Percentiles rank a stretch among this genome's conserved stretches.
Conservation (phyloP, 2,888 invertebrate genomes). For the Trachelus tabidus region DNA sequence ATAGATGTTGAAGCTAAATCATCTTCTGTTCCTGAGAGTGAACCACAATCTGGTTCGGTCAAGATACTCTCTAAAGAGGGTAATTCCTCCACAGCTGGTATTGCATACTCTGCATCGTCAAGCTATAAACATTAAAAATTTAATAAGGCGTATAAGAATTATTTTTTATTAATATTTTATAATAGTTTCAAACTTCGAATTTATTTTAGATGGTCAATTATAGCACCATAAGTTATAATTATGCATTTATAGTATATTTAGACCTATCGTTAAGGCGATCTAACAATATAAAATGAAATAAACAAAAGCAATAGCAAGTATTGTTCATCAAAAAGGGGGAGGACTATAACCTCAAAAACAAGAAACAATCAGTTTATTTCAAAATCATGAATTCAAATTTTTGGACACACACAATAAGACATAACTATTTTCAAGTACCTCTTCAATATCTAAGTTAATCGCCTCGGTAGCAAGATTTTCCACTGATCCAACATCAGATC, state of each 20-base stretch:
- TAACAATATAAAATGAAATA: neutral
- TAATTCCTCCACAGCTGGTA: conserved; percentile 79
- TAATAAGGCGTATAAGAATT: conserved; percentile 6
- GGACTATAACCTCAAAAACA: neutral
- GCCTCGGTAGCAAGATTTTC: conserved; percentile 72
- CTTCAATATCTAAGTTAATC: conserved; percentile 76
- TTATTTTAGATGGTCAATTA: neutral
- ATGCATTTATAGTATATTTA: neutral
- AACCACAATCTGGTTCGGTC: conserved; percentile 78
- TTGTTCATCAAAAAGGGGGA: neutral
- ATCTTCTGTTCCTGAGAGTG: conserved; percentile 69
- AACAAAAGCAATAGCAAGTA: neutral
- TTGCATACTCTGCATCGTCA: conserved; percentile 84
- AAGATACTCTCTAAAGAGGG: conserved; percentile 86
- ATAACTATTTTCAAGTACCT: conserved; percentile 65
- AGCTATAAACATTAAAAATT: conserved; percentile 68
- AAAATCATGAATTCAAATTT: neutral
- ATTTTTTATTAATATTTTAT: neutral
- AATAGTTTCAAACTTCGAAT: neutral
- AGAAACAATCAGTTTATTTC: neutral
- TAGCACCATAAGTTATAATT: neutral
- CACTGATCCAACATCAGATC: conserved; percentile 76
- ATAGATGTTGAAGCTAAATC: conserved; percentile 55
- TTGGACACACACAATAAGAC: neutral
- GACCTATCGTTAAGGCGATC: neutral